phyloP scores from a whole-genome alignment of 2,113 vertebrate species.

The Bos indicus region DNA sequence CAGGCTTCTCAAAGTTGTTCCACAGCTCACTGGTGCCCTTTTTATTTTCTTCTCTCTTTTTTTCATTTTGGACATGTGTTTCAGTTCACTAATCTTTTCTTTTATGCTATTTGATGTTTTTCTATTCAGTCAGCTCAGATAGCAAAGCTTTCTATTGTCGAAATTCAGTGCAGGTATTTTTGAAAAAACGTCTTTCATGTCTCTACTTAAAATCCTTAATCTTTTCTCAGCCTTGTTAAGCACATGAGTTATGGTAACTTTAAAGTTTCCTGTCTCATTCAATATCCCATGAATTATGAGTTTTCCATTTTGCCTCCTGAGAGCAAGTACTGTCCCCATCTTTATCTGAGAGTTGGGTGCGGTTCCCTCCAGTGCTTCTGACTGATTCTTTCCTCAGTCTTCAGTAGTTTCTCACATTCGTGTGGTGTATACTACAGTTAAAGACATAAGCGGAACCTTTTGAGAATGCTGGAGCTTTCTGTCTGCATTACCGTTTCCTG shows the following conservation, averaged over 20 bases:
- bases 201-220: neutral
- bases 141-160: neutral
- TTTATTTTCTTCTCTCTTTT: neutral
- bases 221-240: neutral
- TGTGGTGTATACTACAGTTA: neutral
- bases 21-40: neutral
- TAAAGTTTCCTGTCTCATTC: neutral
- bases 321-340: neutral
- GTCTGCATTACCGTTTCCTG: neutral
- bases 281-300: neutral
- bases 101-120: neutral
- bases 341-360: neutral
- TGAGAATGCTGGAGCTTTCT: neutral
- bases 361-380: neutral
- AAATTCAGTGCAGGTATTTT: neutral
- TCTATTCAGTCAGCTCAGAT: neutral
- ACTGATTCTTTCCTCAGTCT: neutral
- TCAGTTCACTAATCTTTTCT: neutral
- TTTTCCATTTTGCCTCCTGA: neutral
- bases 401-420: neutral
- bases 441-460: neutral
- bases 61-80: neutral
- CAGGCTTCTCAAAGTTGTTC: neutral
- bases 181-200: neutral
- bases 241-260: neutral